Percentiles rank a stretch among this genome's conserved stretches.
phyloP scores from a whole-genome alignment of 2,113 vertebrate species.

The Indri indri region DNA sequence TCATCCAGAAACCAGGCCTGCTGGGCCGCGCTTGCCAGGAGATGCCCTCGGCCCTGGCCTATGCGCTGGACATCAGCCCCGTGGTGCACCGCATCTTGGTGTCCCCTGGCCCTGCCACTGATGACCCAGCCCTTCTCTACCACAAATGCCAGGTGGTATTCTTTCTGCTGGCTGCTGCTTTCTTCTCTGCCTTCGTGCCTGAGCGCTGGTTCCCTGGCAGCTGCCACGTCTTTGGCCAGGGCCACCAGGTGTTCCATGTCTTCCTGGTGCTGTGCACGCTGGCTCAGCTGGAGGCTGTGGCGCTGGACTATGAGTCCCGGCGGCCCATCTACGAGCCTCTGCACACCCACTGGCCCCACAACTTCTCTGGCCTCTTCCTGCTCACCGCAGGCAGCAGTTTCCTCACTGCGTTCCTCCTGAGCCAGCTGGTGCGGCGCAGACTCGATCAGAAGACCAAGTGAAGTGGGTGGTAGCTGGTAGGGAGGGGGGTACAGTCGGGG shows the following conservation, averaged over 20 bases:
- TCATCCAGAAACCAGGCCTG: slow-evolving; percentile 82
- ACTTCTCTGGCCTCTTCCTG: slow-evolving; percentile 91
- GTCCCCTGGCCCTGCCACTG: slow-evolving; percentile 71
- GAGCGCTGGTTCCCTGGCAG: slow-evolving; percentile 94
- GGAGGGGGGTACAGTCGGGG: neutral
- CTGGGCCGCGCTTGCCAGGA: slow-evolving; percentile 92
- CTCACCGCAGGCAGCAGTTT: slow-evolving; percentile 90
- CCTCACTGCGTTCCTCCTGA: slow-evolving; percentile 90
- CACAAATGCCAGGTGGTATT: slow-evolving; percentile 94
- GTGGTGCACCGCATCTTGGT: slow-evolving; percentile 91
- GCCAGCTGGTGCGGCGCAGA: slow-evolving; percentile 85
- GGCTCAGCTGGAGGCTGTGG: slow-evolving; percentile 94
- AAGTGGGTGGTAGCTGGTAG: neutral
- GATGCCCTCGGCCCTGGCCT: slow-evolving; percentile 93
- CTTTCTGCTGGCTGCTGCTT: slow-evolving; percentile 93
- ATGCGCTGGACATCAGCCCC: slow-evolving; percentile 94
- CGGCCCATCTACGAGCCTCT: slow-evolving; percentile 89
- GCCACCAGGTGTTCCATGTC: slow-evolving; percentile 96
- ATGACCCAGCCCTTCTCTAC: slow-evolving; percentile 88
- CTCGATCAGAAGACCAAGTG: slow-evolving; percentile 89
- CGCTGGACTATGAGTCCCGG: slow-evolving; percentile 91
- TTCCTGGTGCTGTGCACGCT: slow-evolving; percentile 94
- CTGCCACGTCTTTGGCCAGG: slow-evolving; percentile 94
- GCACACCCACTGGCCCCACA: slow-evolving; percentile 87
- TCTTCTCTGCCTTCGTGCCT: slow-evolving; percentile 94